Evolutionary conservation across 1,140 invertebrate genomes (phyloP).

Genomic region (Cecropterus lyciades): DNA sequence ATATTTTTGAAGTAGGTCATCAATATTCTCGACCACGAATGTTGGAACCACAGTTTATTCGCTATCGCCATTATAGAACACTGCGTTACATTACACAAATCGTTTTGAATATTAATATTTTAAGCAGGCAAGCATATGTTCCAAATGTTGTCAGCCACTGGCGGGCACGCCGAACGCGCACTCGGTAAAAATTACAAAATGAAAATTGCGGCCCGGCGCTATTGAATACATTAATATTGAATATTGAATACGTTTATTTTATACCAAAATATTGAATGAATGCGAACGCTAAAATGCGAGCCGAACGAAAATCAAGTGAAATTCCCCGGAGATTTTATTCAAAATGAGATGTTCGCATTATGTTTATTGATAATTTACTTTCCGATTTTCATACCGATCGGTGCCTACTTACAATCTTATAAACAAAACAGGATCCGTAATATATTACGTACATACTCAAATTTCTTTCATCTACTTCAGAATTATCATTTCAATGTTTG

Average conservation of each 20-base stretch:
- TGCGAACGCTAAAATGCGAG: constrained; percentile 68
- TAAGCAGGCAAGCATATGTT: constrained; percentile 8
- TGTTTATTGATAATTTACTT: constrained; percentile 66
- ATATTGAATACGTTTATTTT: constrained; percentile 82
- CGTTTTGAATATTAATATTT: constrained; percentile 5
- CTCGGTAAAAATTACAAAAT: constrained; percentile 83
- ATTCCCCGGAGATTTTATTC: constrained; percentile 71
- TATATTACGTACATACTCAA: neutral
- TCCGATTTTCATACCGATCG: constrained; percentile 26
- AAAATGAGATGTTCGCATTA: constrained; percentile 75
- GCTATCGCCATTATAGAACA: neutral
- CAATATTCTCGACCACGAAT: too few species aligned
- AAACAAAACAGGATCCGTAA: constrained; percentile 5
- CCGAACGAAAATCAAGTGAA: constrained; percentile 71
- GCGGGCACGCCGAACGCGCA: constrained; percentile 56
- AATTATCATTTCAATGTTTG: neutral
- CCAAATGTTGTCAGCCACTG: constrained; percentile 59
- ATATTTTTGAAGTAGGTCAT: too few species aligned
- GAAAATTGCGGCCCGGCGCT: constrained; percentile 80
- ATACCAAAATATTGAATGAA: constrained; percentile 82
- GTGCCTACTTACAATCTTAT: constrained; percentile 16
- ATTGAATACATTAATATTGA: constrained; percentile 82
- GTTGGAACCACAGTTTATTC: too few species aligned
- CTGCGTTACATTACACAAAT: neutral
- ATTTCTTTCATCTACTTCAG: too few species aligned